Evolutionary conservation across 2,797 vertebrate species (phyloP), one percentile per base, ranked within the genome.

Genomic region (Enteromius radiatus): DNA sequence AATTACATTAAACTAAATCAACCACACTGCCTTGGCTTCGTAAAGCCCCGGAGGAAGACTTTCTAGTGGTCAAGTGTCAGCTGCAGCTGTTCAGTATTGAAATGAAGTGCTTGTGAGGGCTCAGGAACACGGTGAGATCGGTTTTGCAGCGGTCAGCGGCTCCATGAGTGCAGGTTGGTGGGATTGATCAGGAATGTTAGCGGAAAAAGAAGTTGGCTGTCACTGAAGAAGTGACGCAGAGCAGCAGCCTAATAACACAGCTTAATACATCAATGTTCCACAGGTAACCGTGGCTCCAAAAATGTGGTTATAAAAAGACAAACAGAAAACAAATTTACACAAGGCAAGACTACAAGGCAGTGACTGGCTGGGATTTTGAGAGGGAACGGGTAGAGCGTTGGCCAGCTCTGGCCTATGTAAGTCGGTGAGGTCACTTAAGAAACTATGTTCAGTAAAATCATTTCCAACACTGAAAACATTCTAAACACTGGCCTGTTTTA

Each of bases 161-260:
- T 71, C 67, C 68, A 47, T 8, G 68, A 80, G 64, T 6, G 23
- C 11, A 3, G 26, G 47, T 5, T 21, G 49, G 86, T 85, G 84
- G 74, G 78, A 78, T 85, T 85, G 84, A 71, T 81, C 80, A 87
- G 92, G 91, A 93, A 93, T 92, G 92, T 93, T 92, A 85, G 89
- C 87, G 88, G 88, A 88, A 86, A 86, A 80, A 49, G 80, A 43
- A 78, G 26, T 84, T 52, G 47, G 38, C 36, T 26, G 76, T 86
- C 75, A 76, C 81, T 38, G 61, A 89, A 88, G 84, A 89, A 61
- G 88, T 89, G 87, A 92, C 89, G 91, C 84, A 90, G 91, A 93
- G 94, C 94, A 95, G 94, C 95, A 95, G 94, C 93, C 88, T 89
- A 93, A 79, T 70, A 94, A 93, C 92, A 93, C 93, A 94, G 92